Evolutionary conservation across 2,113 vertebrate species (phyloP).

Genomic region (Trematomus loennbergii): DNA sequence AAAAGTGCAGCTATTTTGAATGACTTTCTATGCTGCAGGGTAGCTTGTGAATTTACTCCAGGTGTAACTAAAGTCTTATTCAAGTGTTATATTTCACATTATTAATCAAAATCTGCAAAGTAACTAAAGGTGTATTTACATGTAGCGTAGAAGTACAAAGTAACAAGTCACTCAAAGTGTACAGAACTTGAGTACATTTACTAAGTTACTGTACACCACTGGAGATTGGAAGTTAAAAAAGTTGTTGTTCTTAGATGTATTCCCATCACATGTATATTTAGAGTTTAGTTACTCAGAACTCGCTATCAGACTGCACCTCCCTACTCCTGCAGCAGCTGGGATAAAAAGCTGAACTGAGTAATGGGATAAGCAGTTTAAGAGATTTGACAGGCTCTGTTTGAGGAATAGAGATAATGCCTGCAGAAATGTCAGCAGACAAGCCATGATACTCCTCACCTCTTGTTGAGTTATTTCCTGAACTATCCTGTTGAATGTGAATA

Average conservation of each 20-base stretch:
- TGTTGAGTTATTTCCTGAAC: neutral
- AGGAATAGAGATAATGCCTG: conserved; percentile 49
- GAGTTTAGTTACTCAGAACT: neutral
- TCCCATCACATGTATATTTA: neutral
- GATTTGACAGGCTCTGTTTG: conserved; percentile 61
- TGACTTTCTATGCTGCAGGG: too few relatives aligned
- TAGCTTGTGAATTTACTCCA: too few relatives aligned
- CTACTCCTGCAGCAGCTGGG: neutral
- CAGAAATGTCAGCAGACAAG: conserved; percentile 2
- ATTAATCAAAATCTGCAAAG: too few relatives aligned
- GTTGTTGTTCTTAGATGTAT: neutral
- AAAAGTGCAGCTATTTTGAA: too few relatives aligned
- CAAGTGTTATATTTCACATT: too few relatives aligned
- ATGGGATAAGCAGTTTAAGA: conserved; percentile 75
- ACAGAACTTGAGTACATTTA: too few relatives aligned
- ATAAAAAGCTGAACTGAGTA: conserved; percentile 36
- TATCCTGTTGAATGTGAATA: neutral
- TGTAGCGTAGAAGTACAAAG: too few relatives aligned
- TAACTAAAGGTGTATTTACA: too few relatives aligned
- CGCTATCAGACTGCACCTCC: neutral
- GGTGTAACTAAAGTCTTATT: too few relatives aligned
- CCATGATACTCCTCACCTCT: neutral
- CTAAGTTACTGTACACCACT: too few relatives aligned
- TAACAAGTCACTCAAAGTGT: too few relatives aligned
- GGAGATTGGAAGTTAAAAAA: neutral